These are phyloP conservation scores for Synergus umbraculus DNA, from an alignment of 2,888 invertebrate genomes.

Conservation along the genomic window DNA sequence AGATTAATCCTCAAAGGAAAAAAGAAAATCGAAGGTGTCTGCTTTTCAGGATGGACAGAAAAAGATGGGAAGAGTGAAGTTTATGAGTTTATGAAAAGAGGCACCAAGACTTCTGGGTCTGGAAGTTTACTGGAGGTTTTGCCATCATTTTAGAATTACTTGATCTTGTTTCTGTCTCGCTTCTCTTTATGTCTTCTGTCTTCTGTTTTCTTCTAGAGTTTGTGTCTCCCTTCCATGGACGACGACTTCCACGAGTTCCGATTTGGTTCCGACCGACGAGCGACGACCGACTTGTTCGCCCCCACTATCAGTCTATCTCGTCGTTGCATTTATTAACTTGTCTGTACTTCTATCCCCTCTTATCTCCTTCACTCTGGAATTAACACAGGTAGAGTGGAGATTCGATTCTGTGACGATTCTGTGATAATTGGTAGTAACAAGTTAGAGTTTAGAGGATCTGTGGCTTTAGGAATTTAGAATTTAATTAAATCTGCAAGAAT, in stretches of 20 bases:
- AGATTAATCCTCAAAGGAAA: too few relatives aligned
- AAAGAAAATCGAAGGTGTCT: neutral
- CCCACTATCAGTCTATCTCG: neutral
- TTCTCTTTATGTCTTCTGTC: neutral
- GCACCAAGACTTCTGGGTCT: neutral
- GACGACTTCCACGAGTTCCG: neutral
- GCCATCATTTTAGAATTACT: neutral
- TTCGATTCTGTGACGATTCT: too few relatives aligned
- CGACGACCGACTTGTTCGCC: neutral
- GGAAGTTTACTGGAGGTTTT: slow-evolving; percentile 3
- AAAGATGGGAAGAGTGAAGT: neutral
- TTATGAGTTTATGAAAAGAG: neutral
- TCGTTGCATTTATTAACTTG: slow-evolving; percentile 10
- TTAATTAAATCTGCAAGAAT: too few relatives aligned
- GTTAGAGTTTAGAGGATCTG: too few relatives aligned
- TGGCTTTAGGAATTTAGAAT: too few relatives aligned
- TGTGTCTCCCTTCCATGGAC: neutral
- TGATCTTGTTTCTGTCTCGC: neutral
- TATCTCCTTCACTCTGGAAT: too few relatives aligned
- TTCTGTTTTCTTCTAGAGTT: neutral
- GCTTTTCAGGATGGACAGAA: neutral
- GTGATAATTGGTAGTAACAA: too few relatives aligned
- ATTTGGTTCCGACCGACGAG: neutral
- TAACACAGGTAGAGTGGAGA: too few relatives aligned
- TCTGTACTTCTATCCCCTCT: neutral